These are phyloP conservation scores for Zaprionus nigranus DNA, from an alignment of 1,140 invertebrate species.

Conservation along the genomic window DNA sequence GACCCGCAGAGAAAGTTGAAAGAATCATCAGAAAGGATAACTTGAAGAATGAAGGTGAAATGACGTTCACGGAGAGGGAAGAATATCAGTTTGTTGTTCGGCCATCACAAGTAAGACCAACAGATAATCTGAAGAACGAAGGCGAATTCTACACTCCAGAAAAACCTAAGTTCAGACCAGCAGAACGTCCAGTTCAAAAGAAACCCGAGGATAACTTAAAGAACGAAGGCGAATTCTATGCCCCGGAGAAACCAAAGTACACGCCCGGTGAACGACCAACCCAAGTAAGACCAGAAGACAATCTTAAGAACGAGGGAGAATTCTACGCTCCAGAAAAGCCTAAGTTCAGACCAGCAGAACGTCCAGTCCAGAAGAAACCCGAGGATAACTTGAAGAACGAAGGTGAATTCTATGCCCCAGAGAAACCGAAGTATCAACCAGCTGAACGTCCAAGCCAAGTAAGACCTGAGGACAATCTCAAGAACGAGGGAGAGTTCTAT, in stretches of 20 bases:
- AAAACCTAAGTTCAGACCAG: slow-evolving; percentile 83
- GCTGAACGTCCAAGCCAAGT: too few species aligned
- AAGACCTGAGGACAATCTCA: too few species aligned
- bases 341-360: slow-evolving; percentile 84
- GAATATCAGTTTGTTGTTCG: slow-evolving; percentile 39
- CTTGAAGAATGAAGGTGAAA: slow-evolving; percentile 87
- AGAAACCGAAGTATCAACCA: too few species aligned
- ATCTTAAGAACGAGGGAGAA: slow-evolving; percentile 87
- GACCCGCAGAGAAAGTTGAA: slow-evolving; percentile 60
- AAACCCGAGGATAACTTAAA: slow-evolving; percentile 22
- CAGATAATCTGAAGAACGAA: slow-evolving; percentile 87
- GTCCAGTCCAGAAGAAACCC: too few species aligned
- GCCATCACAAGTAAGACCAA: slow-evolving; percentile 59
- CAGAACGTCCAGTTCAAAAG: slow-evolving; percentile 19
- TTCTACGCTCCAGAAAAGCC: slow-evolving; percentile 82
- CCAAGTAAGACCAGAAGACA: slow-evolving; percentile 87
- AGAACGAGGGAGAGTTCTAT: too few species aligned
- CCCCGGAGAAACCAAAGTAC: slow-evolving; percentile 24
- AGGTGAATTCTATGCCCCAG: too few species aligned
- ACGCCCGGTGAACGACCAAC: slow-evolving; percentile 13
- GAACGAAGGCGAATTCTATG: slow-evolving; percentile 30
- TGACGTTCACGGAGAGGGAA: slow-evolving; percentile 73
- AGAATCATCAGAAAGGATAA: slow-evolving; percentile 55
- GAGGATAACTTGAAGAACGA: too few species aligned
- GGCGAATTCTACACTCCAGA: slow-evolving; percentile 86